A percentile compares a stretch with the other conserved stretches of the same genome.
Evolutionary conservation across 2,888 invertebrate genomes (phyloP).

Genomic region (Lepidochitona cinerea): DNA sequence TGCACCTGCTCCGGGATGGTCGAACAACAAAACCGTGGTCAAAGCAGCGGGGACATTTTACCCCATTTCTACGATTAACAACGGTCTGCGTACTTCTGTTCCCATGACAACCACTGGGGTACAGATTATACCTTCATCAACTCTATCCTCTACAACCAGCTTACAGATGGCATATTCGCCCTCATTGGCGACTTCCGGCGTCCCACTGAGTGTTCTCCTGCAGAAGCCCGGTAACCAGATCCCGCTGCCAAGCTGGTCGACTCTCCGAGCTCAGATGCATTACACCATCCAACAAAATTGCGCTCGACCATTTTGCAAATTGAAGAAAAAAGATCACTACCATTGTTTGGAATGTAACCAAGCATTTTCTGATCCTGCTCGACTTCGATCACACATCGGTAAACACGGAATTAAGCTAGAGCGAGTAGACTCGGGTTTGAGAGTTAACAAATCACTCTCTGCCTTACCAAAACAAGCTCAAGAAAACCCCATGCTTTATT

Average conservation of each 20-base stretch:
- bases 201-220: conserved; percentile 48
- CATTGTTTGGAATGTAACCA: conserved; percentile 87
- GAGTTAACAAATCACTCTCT: conserved; percentile 12
- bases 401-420: conserved; percentile 74
- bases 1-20: conserved; percentile 1
- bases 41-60: conserved; percentile 94
- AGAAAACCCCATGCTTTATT: not conserved
- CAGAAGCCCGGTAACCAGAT: conserved; percentile 39
- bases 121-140: not conserved
- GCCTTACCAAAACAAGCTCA: conserved; percentile 24
- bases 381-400: conserved; percentile 79
- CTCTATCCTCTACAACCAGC: conserved; percentile 15
- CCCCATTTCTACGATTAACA: conserved; percentile 78
- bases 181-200: conserved; percentile 9
- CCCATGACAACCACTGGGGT: not conserved
- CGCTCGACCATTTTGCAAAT: conserved; percentile 84
- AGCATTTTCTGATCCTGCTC: conserved; percentile 82
- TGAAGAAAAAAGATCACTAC: conserved; percentile 83
- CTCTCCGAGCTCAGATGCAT: conserved; percentile 59
- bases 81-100: not conserved
- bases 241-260: conserved; percentile 50
- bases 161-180: not conserved
- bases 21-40: conserved; percentile 77
- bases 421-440: not conserved
- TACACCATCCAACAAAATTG: conserved; percentile 72